Base-by-base conservation (phyloP, 2,888 invertebrate genomes). In the Carpatolechia fugitivella region DNA sequence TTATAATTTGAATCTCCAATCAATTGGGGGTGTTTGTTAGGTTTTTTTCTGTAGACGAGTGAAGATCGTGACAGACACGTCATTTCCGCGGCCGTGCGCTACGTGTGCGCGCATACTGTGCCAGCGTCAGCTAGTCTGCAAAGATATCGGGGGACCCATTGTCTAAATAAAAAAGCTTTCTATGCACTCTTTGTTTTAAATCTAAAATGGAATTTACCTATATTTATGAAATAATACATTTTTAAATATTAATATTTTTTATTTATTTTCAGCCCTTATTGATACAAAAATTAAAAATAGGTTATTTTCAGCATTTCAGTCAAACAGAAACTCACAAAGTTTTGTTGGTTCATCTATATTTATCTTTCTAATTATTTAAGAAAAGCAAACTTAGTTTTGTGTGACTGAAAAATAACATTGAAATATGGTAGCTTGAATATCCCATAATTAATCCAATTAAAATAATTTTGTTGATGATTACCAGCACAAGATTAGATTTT, bases 11-110 rank as follows among this genome's bases (percentile, higher is more conserved):
- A 52, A 56, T 53, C 41, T 49, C 33, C 11, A 53, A 54, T 57
- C 56, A 55, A 55, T 57, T 60, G 57, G 46, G 52, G 14, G 50
- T 47, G 60, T 60, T 61, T 56, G 46, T 57, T 47, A 33, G 47
- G 54, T 33, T 63, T 64, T 24, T 58, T 58, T 57, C 56, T 61
- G 55, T 62, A 56, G 61, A 47, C 35, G 58, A 58, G 60, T 67
- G 63, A 74, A 75, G 76, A 72, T 72, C 56, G 62, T 75, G 78
- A 80, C 66, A 61, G 85, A 78, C 83, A 71, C 67, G 72, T 80
- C 73, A 85, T 85, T 84, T 85, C 85, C 84, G 75, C 55, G 50
- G 58, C 49, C 53, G n/a, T n/a, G n/a, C n/a, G n/a, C n/a, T n/a
- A n/a, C 52, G 57, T 69, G 67, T 66, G 63, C 58, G 57, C 60